These are phyloP conservation scores for Rhagophthalmus giganteus DNA, from an alignment of 2,888 invertebrate genomes.

Conservation along the genomic window DNA sequence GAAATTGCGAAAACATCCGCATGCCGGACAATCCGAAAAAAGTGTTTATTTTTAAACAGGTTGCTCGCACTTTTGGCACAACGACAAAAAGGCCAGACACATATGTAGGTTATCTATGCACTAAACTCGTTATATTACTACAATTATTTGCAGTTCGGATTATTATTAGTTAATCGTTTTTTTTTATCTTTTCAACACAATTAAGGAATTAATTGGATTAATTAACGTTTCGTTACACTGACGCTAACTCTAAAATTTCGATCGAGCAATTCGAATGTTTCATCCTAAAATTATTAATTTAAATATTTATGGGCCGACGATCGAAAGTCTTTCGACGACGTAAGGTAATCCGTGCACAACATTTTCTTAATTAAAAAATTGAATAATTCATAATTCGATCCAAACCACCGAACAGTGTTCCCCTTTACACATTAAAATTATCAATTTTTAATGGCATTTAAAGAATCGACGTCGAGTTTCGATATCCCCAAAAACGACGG, in stretches of 20 bases:
- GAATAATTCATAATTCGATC: constrained; percentile 17
- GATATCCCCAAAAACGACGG: constrained; percentile 13
- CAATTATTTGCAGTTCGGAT: background rate
- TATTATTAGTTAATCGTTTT: background rate
- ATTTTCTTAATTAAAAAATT: constrained; percentile 18
- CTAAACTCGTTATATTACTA: background rate
- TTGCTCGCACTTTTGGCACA: constrained; percentile 40
- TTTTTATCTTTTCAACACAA: too few species aligned
- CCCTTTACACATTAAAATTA: constrained; percentile 9
- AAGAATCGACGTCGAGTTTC: constrained; percentile 11
- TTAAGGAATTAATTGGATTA: constrained; percentile 8
- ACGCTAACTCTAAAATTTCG: background rate
- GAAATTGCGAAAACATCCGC: constrained; percentile 22
- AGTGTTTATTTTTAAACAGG: constrained; percentile 23
- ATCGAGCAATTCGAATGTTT: constrained; percentile 3
- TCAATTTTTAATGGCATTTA: constrained; percentile 13
- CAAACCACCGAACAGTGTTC: constrained; percentile 1
- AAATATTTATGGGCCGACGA: too few species aligned
- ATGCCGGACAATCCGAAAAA: constrained; percentile 23
- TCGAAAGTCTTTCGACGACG: too few species aligned
- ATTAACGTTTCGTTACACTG: constrained; percentile 7
- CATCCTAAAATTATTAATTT: too few species aligned
- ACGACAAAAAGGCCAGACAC: constrained; percentile 28
- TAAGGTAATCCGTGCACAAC: constrained; percentile 18
- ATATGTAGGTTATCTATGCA: constrained; percentile 14